phyloP scores from a whole-genome alignment of 2,888 invertebrate species.

The Bedellia somnulentella region DNA sequence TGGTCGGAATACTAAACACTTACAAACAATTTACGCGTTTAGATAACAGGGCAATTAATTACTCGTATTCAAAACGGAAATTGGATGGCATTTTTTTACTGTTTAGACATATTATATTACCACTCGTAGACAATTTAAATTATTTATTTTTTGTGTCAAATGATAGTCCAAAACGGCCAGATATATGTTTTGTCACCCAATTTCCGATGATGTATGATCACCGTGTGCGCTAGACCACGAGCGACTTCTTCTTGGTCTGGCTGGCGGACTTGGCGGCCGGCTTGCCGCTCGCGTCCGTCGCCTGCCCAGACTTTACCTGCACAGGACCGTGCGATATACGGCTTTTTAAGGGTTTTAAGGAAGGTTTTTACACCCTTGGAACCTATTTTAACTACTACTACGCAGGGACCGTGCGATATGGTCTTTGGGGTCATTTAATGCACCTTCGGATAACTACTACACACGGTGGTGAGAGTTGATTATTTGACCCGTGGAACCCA shows the following conservation, averaged over 20 bases:
- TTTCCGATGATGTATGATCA: slow-evolving; percentile 2
- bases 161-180: slow-evolving; percentile 1
- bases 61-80: too few species aligned
- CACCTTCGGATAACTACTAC: not conserved
- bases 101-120: not conserved
- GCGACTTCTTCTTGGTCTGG: slow-evolving; percentile 42
- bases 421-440: not conserved
- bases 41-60: too few species aligned
- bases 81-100: not conserved
- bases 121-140: not conserved
- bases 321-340: slow-evolving; percentile 10
- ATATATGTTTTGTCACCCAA: not conserved
- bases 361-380: slow-evolving; percentile 3
- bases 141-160: slow-evolving; percentile 1
- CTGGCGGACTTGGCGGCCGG: slow-evolving; percentile 27
- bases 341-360: not conserved
- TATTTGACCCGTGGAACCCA: not conserved
- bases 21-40: too few species aligned
- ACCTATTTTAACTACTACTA: not conserved
- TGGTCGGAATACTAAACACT: too few species aligned
- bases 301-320: slow-evolving; percentile 48
- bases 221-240: slow-evolving; percentile 15
- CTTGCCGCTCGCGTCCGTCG: slow-evolving; percentile 28
- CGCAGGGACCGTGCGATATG: not conserved
- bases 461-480: not conserved